Evolutionary conservation across 1,140 invertebrate species (phyloP), one percentile per base, ranked within the genome.

Genomic region (Branchinecta lindahli): DNA sequence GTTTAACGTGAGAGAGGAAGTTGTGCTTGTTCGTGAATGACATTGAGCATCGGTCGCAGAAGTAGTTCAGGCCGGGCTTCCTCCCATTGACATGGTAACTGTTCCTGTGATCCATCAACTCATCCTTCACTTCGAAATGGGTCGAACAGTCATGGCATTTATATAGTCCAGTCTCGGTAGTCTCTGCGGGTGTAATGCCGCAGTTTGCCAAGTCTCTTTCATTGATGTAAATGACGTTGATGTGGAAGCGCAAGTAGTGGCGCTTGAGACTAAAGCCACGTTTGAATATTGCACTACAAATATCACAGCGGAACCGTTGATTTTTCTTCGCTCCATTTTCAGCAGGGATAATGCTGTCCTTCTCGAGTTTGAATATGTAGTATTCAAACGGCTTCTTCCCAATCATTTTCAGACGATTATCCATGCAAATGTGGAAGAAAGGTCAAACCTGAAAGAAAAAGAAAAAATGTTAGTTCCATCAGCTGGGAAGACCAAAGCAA

Each of bases 231-330:
- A 78, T 76, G 71, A 78, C 77, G 72, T 84, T 83, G 7, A 85
- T 78, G 74, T 85, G 83, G 71, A 77, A 79, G n/a, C 82, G 75
- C 21, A 84, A 72, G 70, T 82, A 83, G 73, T 85, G 83, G 33
- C 82, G 76, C 72, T 84, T 83, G 7, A 85, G 74, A 73, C 82
- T 84, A 70, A 83, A 82, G n/a, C 78, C 78, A 70, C 83, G 79
- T 46, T 79, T 76, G 73, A 84, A 85, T 1, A 79, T 74, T 7
- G 77, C 78, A 8, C 73, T 73, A 75, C 83, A 85, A 21, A 84
- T 78, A 73, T 84, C 82, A 77, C 83, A 85, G 33, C 77, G 77
- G 69, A 77, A 83, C 4, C 52, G 52, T 61, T 61, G 52, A 61
- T 61, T 61, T 61, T 61, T 61, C 52, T 61, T 61, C 52, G 18